A percentile compares a stretch with the other conserved stretches of the same genome.
phyloP scores from a whole-genome alignment of 2,797 vertebrate species.

The Danio tinwini region DNA sequence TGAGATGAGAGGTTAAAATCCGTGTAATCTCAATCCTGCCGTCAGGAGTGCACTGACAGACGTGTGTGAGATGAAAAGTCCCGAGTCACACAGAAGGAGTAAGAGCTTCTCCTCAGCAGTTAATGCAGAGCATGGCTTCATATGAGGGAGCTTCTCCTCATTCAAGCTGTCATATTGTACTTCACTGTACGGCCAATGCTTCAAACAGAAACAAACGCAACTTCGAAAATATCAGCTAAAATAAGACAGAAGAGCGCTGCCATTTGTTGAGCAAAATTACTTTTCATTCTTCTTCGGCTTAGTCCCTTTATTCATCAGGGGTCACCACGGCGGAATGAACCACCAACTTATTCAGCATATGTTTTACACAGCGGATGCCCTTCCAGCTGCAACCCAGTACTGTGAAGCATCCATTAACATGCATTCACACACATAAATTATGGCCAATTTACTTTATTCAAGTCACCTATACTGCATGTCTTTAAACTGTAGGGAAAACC shows the following conservation, averaged over 20 bases:
- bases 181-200: conserved; percentile 1
- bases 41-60: conserved; percentile 16
- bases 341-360: too few species aligned
- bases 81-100: conserved; percentile 40
- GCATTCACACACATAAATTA: too few species aligned
- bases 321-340: too few species aligned
- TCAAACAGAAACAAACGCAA: conserved; percentile 7
- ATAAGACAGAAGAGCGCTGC: neutral
- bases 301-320: too few species aligned
- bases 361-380: too few species aligned
- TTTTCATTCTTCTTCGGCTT: too few species aligned
- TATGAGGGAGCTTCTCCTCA: conserved; percentile 10
- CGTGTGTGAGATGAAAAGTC: conserved; percentile 33
- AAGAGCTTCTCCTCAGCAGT: conserved; percentile 26
- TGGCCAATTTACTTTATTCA: too few species aligned
- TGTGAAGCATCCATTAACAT: too few species aligned
- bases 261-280: neutral
- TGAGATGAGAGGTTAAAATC: conserved; percentile 40
- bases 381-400: too few species aligned
- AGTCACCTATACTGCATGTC: too few species aligned
- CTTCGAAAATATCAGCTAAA: conserved; percentile 9
- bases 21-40: conserved; percentile 35
- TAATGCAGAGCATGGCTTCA: conserved; percentile 9
- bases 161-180: conserved; percentile 26
- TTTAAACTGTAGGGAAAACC: too few species aligned